Evolutionary conservation across 1,140 invertebrate species (phyloP).

Genomic region (Conus ventricosus): DNA sequence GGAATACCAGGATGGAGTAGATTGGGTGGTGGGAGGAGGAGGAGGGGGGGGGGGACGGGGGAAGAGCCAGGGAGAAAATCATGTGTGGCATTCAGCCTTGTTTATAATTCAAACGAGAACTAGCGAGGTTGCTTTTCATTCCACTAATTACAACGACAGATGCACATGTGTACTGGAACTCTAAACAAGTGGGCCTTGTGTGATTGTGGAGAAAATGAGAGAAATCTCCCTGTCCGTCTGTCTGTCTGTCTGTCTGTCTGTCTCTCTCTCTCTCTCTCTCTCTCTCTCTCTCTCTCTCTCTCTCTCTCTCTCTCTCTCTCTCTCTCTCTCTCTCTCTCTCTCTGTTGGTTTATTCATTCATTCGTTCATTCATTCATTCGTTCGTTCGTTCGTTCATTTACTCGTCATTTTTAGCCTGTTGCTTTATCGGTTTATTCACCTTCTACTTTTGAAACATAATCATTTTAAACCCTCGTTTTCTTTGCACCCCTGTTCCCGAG

Average conservation of each 20-base stretch:
- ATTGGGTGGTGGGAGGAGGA: neutral
- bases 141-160: conserved; percentile 11
- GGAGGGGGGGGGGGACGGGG: neutral
- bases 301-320: conserved; percentile 20
- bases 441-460: too few species aligned
- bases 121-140: neutral
- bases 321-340: neutral
- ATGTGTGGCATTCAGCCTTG: neutral
- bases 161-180: neutral
- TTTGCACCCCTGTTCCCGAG: too few species aligned
- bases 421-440: too few species aligned
- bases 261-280: conserved; percentile 29
- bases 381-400: neutral
- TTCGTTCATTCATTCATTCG: too few species aligned
- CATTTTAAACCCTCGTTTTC: too few species aligned
- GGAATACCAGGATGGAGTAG: too few species aligned
- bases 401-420: neutral
- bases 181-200: neutral
- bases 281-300: conserved; percentile 12
- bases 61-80: too few species aligned
- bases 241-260: neutral
- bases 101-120: conserved; percentile 3
- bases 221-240: neutral
- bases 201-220: too few species aligned
- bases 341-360: neutral